These are phyloP conservation scores for Tenthredo amoena DNA, from an alignment of 2,888 invertebrate genomes.

Conservation along the genomic window DNA sequence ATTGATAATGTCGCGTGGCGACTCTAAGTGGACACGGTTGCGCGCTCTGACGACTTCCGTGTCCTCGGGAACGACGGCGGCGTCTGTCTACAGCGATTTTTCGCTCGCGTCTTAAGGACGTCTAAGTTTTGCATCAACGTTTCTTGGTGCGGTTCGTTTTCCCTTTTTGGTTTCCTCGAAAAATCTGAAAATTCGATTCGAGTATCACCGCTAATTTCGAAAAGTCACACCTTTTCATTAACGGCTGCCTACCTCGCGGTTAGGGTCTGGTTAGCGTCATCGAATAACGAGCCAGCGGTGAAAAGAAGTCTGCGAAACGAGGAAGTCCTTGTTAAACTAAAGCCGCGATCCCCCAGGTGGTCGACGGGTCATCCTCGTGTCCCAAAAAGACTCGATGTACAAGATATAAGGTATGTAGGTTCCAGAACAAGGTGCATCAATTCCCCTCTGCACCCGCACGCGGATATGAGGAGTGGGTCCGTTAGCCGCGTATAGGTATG, in stretches of 20 bases:
- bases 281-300: neutral
- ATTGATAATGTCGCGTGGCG: slow-evolving; percentile 63
- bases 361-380: slow-evolving; percentile 7
- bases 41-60: slow-evolving; percentile 64
- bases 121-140: neutral
- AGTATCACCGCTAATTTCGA: slow-evolving; percentile 41
- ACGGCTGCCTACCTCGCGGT: neutral
- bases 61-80: slow-evolving; percentile 55
- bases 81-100: neutral
- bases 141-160: neutral
- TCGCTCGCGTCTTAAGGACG: neutral
- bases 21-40: slow-evolving; percentile 65
- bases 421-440: neutral
- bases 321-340: slow-evolving; percentile 31
- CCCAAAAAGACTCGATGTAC: slow-evolving; percentile 19
- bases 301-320: slow-evolving; percentile 31
- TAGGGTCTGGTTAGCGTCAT: slow-evolving; percentile 42
- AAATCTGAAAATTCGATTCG: slow-evolving; percentile 4
- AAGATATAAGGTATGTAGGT: slow-evolving; percentile 33
- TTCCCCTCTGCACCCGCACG: slow-evolving; percentile 18
- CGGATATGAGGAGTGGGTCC: slow-evolving; percentile 25
- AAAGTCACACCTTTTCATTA: slow-evolving; percentile 52
- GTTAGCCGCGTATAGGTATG: slow-evolving; percentile 39
- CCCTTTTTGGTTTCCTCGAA: neutral
- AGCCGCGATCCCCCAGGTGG: slow-evolving; percentile 10